A percentile compares a stretch with the other conserved stretches of the same genome.
These are phyloP conservation scores for Chrysolina oricalcia DNA, from an alignment of 2,888 invertebrate species.

Conservation along the genomic window DNA sequence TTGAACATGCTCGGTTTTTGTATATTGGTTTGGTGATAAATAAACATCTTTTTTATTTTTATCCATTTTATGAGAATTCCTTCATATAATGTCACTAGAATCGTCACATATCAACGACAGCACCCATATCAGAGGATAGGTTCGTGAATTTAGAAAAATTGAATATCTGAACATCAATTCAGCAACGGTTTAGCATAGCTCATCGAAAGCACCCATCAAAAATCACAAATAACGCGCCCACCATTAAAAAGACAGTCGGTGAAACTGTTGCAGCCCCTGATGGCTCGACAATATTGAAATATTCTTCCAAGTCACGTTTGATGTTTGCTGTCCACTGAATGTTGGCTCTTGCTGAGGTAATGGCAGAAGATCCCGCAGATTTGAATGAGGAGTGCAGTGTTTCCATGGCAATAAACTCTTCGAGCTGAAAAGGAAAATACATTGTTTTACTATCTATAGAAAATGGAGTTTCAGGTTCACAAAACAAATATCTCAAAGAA, in stretches of 20 bases:
- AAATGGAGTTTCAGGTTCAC: background rate
- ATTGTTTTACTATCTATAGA: background rate
- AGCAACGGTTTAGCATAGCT: background rate
- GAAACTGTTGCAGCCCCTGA: background rate
- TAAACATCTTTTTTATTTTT: no score
- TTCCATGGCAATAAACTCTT: background rate
- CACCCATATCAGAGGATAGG: no score
- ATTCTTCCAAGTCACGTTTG: slow-evolving; percentile 7
- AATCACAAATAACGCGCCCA: background rate
- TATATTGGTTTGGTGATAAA: no score
- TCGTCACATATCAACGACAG: no score
- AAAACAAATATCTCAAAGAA: background rate
- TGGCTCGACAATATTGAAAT: background rate
- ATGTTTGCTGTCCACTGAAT: background rate
- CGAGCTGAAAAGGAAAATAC: background rate
- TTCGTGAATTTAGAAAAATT: background rate
- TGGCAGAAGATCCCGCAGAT: background rate
- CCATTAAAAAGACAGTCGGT: background rate
- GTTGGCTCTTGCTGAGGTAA: background rate
- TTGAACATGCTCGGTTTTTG: no score
- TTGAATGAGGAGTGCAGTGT: background rate
- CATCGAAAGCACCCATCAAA: background rate
- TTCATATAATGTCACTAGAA: no score
- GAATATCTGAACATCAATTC: background rate
- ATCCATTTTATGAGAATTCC: no score